These are phyloP conservation scores for Cromileptes altivelis DNA, from an alignment of 2,113 vertebrate genomes.

Conservation along the genomic window DNA sequence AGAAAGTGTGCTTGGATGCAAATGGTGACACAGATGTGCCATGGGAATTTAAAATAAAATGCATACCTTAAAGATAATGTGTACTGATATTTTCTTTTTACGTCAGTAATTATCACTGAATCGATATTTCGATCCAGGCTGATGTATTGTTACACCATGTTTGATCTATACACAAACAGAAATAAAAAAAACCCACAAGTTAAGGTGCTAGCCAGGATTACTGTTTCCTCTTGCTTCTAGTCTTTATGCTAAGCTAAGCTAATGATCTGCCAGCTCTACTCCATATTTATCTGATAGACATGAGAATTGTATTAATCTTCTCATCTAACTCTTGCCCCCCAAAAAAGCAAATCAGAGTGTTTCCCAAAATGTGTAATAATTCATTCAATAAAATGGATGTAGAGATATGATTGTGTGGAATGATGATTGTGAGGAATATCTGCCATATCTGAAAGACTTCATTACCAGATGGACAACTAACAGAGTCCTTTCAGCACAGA, in stretches of 20 bases:
- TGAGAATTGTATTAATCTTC: neutral
- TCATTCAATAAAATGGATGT: neutral
- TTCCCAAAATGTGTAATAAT: neutral
- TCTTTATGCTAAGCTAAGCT: neutral
- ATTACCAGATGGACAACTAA: conserved; percentile 17
- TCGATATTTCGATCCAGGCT: too few species aligned
- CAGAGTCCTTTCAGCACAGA: conserved; percentile 27
- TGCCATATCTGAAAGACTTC: neutral
- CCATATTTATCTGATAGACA: neutral
- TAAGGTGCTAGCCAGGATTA: neutral
- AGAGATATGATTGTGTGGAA: neutral
- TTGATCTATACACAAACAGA: neutral
- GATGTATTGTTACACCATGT: neutral
- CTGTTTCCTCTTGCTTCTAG: neutral
- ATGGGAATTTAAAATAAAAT: too few species aligned
- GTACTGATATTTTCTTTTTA: too few species aligned
- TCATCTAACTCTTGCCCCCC: neutral
- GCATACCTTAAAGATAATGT: too few species aligned
- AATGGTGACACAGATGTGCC: too few species aligned
- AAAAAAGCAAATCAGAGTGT: neutral
- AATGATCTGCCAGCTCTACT: neutral
- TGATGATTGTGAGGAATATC: neutral
- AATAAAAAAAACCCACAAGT: neutral
- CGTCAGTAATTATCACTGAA: too few species aligned
- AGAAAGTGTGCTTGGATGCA: too few species aligned